Evolutionary conservation across 1,140 invertebrate species (phyloP).

Genomic region (Drosophila melanogaster): Release_6_plus_ISO1_MT NT_033777.3:13933001-13933500

Average conservation of each 20-base stretch:
- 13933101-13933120: slow-evolving; percentile 3
- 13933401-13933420: slow-evolving; percentile 50
- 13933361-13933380: slow-evolving; percentile 47
- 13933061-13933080: slow-evolving; percentile 57
- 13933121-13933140: slow-evolving; percentile 48
- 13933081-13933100: slow-evolving; percentile 50
- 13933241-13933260: slow-evolving; percentile 53
- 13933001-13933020: slow-evolving; percentile 54
- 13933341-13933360: slow-evolving; percentile 56
- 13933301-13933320: slow-evolving; percentile 14
- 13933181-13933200: slow-evolving; percentile 82
- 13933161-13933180: slow-evolving; percentile 73
- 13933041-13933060: slow-evolving; percentile 76
- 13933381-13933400: slow-evolving; percentile 76
- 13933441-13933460: slow-evolving; percentile 55
- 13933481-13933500: slow-evolving; percentile 78
- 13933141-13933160: slow-evolving; percentile 80
- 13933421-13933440: slow-evolving; percentile 4
- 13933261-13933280: no score
- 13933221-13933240: slow-evolving; percentile 50
- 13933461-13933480: slow-evolving; percentile 81
- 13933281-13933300: no score
- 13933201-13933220: slow-evolving; percentile 61
- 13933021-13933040: slow-evolving; percentile 71
- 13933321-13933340: slow-evolving; percentile 76